Evolutionary conservation across 2,113 vertebrate genomes (phyloP), one percentile per base, ranked within the genome.

Genomic region (Muntiacus muntjak): DNA sequence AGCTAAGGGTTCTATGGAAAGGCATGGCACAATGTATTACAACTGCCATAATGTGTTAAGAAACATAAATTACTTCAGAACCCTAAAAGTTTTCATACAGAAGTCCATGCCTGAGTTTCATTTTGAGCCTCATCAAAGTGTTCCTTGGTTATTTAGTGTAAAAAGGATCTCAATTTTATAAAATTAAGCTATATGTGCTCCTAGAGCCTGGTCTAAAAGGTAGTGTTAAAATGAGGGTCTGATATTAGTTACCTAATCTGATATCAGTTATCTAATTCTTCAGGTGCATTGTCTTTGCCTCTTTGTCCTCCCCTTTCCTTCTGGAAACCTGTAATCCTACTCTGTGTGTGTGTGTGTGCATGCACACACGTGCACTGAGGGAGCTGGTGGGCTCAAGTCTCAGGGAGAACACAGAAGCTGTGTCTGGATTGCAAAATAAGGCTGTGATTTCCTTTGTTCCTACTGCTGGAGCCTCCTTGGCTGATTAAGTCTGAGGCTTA

Each of bases 401-500:
- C 45, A 30, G 67, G 45, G 85, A 93, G 57, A 87, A 78, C 40
- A 67, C 58, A 33, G 91, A 97, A 96, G 93, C 96, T 96, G 82
- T 97, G 94, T 79, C 89, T 97, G 96, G 84, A 87, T 96, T 98
- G 98, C 98, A 96, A 97, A 96, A 91, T 60, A 96, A 97, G 97
- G 96, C 98, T 98, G 98, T 98, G 98, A 98, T 98, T 98, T 98
- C 98, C 98, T 98, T 99, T 99, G 98, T 99, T 98, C 97, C 78
- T 97, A 97, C 95, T 92, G 98, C 98, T 95, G 97, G 98, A 99
- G 97, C 92, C 79, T 98, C 98, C 98, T 98, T 98, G 98, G 98
- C 98, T 99, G 99, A 99, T 99, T 98, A 99, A 99, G 98, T 98
- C 98, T 25, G 96, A 98, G 98, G 98, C 98, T 98, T 98, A 95